Conservation (phyloP, 92 coral and sea anemone species). For the Epizoanthus stellaris region DNA sequence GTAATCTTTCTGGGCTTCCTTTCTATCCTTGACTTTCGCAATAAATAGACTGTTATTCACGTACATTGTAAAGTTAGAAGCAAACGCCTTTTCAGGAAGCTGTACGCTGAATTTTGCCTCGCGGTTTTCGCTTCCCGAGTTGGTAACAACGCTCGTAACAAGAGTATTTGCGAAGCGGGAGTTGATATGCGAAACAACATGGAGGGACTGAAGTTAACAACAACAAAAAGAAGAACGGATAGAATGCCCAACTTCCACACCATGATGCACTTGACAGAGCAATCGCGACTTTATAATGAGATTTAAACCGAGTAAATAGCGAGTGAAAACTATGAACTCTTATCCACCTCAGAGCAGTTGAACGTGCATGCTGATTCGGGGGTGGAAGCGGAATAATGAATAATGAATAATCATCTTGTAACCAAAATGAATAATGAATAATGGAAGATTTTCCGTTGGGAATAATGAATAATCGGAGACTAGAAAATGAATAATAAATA, state of each 20-base stretch:
- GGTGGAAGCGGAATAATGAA: no score
- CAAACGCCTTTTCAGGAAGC: conserved; percentile 58
- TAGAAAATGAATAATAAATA: no score
- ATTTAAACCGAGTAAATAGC: not conserved
- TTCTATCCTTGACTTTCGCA: conserved; percentile 48
- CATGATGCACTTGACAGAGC: not conserved
- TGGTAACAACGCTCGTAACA: conserved; percentile 48
- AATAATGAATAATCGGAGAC: no score
- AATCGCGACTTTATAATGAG: not conserved
- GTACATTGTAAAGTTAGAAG: conserved; percentile 66
- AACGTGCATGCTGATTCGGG: not conserved
- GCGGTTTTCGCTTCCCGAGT: conserved; percentile 13
- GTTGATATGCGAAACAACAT: not conserved
- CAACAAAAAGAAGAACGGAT: not conserved
- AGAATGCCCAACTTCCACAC: not conserved
- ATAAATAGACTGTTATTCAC: conserved; percentile 37
- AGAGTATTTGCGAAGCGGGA: conserved; percentile 62
- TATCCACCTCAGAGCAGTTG: not conserved
- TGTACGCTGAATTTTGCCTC: conserved; percentile 53
- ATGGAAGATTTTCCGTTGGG: no score
- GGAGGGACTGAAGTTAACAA: not conserved
- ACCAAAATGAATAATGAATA: no score
- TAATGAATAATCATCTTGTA: no score
- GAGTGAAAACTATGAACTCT: not conserved
- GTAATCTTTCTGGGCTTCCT: conserved; percentile 44